Percentiles rank a stretch among this genome's conserved stretches.
Conservation (phyloP, 2,797 vertebrate genomes). For the Melanotaenia trifasciata region DNA sequence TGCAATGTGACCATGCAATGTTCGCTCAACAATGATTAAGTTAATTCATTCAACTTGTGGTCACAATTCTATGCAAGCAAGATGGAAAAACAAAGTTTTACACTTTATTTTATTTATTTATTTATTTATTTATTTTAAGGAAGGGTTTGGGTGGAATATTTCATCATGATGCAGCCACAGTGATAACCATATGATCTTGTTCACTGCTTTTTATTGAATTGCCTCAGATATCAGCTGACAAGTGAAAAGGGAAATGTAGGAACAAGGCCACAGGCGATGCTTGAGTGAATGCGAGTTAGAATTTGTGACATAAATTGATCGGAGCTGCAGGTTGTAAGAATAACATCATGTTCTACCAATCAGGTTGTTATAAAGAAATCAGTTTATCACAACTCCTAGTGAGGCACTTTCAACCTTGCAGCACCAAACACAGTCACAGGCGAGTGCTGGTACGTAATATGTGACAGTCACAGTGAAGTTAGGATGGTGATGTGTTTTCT, state of each 20-base stretch:
- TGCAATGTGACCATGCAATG: constrained; percentile 18
- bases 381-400: constrained; percentile 53
- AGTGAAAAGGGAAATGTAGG: constrained; percentile 45
- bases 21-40: constrained; percentile 23
- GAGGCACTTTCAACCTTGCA: constrained; percentile 41
- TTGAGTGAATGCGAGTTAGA: constrained; percentile 71
- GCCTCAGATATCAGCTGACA: constrained; percentile 38
- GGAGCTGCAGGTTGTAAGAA: constrained; percentile 68
- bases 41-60: constrained; percentile 29
- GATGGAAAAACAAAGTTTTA: constrained; percentile 23
- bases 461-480: constrained; percentile 39
- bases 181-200: constrained; percentile 60
- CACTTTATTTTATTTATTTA: not conserved
- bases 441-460: constrained; percentile 16
- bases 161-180: constrained; percentile 19
- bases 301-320: constrained; percentile 75
- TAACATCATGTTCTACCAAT: constrained; percentile 70
- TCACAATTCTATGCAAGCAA: constrained; percentile 39
- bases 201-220: constrained; percentile 65
- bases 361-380: constrained; percentile 61
- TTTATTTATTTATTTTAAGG: not conserved
- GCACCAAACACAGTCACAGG: constrained; percentile 38
- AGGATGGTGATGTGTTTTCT: constrained; percentile 16
- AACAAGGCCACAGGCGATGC: constrained; percentile 68
- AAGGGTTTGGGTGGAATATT: constrained; percentile 25